Evolutionary conservation across 2,888 invertebrate species (phyloP).

Genomic region (Meta bourneti): DNA sequence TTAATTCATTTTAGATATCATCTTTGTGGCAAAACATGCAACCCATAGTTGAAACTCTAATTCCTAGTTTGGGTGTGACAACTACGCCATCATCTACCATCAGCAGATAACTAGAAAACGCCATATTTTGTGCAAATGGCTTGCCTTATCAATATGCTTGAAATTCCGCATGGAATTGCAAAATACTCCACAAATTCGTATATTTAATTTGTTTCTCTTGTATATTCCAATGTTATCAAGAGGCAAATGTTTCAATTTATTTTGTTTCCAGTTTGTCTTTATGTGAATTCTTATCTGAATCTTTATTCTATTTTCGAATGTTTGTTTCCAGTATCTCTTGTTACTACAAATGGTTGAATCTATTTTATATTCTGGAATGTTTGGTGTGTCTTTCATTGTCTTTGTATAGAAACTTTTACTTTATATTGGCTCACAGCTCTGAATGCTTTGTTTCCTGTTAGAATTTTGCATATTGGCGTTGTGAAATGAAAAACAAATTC

Average conservation of each 20-base stretch:
- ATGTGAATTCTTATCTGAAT: background rate
- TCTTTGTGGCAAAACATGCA: constrained; percentile 64
- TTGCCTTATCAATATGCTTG: constrained; percentile 5
- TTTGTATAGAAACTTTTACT: background rate
- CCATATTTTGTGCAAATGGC: background rate
- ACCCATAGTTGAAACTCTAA: constrained; percentile 65
- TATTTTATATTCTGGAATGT: background rate
- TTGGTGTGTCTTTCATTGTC: background rate
- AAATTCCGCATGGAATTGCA: background rate
- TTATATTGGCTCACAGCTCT: background rate
- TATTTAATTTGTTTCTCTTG: constrained; percentile 26
- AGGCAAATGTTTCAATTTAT: constrained; percentile 12
- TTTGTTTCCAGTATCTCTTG: background rate
- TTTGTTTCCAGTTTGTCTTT: background rate
- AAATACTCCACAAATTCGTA: constrained; percentile 14
- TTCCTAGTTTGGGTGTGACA: constrained; percentile 44
- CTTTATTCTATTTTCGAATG: background rate
- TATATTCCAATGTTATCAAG: constrained; percentile 1
- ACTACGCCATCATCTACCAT: constrained; percentile 66
- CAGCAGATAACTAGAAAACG: constrained; percentile 53
- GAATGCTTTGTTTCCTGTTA: background rate
- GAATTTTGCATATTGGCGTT: no score
- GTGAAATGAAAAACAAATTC: no score
- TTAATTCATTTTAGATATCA: constrained; percentile 48
- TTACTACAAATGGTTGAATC: background rate